These are phyloP conservation scores for Semaprochilodus insignis DNA, from an alignment of 2,797 vertebrate genomes.

Conservation along the genomic window DNA sequence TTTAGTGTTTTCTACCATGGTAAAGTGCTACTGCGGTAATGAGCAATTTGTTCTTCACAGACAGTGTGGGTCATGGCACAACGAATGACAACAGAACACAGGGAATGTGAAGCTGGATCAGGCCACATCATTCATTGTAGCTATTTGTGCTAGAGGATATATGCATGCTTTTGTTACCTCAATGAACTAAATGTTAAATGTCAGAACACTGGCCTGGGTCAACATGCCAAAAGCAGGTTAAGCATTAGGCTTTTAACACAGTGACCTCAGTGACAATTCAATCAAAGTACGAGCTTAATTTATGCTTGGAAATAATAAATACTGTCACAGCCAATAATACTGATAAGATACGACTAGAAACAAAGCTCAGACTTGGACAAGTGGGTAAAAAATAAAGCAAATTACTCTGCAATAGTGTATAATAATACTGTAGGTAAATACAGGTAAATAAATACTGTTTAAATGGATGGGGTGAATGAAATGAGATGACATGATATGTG, in stretches of 20 bases:
- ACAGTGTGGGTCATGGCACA: not conserved
- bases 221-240: not conserved
- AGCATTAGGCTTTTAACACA: not conserved
- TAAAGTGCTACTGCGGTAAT: not conserved
- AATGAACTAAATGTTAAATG: not conserved
- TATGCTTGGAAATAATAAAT: constrained; percentile 10
- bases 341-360: constrained; percentile 10
- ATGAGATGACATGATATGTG: constrained; percentile 46
- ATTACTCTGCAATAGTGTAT: constrained; percentile 41
- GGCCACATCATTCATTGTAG: no score
- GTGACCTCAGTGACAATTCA: not conserved
- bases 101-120: not conserved
- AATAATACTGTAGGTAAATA: constrained; percentile 32
- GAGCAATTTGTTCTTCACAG: not conserved
- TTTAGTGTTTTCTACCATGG: not conserved
- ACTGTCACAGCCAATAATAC: constrained; percentile 26
- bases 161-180: not conserved
- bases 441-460: constrained; percentile 26
- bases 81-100: not conserved
- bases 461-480: constrained; percentile 58
- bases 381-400: constrained; percentile 30
- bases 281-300: not conserved
- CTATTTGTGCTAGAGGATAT: not conserved
- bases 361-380: constrained; percentile 13
- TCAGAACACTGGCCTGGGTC: not conserved